Evolutionary conservation across 2,797 vertebrate species (phyloP).

Genomic region (Benthosema pterotum): DNA sequence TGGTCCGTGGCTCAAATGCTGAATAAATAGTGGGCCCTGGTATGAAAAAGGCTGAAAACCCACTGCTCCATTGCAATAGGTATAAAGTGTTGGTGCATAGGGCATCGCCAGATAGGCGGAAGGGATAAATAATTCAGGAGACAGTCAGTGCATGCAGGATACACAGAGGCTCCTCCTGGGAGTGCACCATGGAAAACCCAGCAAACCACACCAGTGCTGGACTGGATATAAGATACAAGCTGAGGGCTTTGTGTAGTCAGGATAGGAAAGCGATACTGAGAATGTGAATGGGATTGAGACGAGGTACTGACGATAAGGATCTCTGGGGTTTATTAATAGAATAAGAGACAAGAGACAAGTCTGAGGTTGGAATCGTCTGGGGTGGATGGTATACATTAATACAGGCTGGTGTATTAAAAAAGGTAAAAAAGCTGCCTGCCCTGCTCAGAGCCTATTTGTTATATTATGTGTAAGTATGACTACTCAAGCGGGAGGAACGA

Average conservation of each 20-base stretch:
- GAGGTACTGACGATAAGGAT: conserved; percentile 7
- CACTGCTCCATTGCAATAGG: conserved; percentile 42
- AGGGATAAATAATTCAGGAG: conserved; percentile 71
- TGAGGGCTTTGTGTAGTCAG: background rate
- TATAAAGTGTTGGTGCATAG: conserved; percentile 42
- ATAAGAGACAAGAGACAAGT: background rate
- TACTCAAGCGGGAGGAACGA: too few species aligned
- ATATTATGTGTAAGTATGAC: too few species aligned
- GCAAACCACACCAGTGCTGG: conserved; percentile 37
- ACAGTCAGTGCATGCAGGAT: conserved; percentile 49
- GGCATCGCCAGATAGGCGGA: conserved; percentile 47
- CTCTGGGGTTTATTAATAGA: conserved; percentile 26
- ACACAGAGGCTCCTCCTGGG: conserved; percentile 48
- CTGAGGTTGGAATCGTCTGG: background rate
- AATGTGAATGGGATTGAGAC: background rate
- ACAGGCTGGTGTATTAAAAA: too few species aligned
- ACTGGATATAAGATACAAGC: conserved; percentile 45
- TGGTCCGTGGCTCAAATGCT: too few species aligned
- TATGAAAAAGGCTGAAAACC: too few species aligned
- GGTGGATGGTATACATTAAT: too few species aligned
- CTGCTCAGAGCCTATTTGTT: too few species aligned
- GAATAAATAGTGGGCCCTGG: too few species aligned
- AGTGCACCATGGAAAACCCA: conserved; percentile 58
- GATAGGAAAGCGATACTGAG: background rate
- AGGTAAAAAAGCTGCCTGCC: too few species aligned